Percentiles rank a stretch among this genome's conserved stretches.
Evolutionary conservation across 2,113 vertebrate genomes (phyloP).

Genomic region (Puntigrus tetrazona): DNA sequence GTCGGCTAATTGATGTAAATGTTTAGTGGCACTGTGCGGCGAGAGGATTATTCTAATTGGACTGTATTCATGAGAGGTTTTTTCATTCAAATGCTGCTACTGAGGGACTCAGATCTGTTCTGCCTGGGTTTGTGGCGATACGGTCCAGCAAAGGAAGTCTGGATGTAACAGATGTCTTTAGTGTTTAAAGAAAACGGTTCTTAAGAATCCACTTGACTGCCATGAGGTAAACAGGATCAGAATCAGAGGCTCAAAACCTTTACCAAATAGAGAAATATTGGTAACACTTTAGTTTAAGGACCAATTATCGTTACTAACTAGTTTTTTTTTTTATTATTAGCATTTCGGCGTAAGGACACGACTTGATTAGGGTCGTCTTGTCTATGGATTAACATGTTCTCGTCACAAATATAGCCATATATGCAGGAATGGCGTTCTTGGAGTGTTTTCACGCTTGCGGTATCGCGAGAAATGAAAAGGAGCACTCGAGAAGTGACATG

Average conservation of each 20-base stretch:
- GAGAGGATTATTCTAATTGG: slow-evolving; percentile 67
- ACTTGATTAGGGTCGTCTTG: too few species aligned
- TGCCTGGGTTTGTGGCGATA: neutral
- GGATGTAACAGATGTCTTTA: neutral
- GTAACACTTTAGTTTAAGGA: too few species aligned
- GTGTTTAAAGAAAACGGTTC: neutral
- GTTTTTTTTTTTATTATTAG: too few species aligned
- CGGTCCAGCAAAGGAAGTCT: neutral
- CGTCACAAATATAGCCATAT: too few species aligned
- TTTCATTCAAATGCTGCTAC: slow-evolving; percentile 12
- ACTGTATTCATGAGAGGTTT: slow-evolving; percentile 59
- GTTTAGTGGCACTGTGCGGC: slow-evolving; percentile 65
- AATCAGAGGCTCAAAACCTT: neutral
- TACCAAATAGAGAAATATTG: neutral
- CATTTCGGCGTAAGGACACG: too few species aligned
- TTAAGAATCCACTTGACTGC: neutral
- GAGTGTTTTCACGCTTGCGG: too few species aligned
- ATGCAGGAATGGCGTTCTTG: too few species aligned
- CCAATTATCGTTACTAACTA: too few species aligned
- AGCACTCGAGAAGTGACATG: too few species aligned
- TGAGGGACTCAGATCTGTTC: neutral
- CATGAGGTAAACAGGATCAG: neutral
- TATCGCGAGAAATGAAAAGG: too few species aligned
- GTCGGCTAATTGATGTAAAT: slow-evolving; percentile 74
- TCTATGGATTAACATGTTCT: too few species aligned